Percentiles rank a stretch among this genome's conserved stretches.
Conservation (phyloP, 2,113 vertebrate genomes). For the Seriola quinqueradiata region DNA sequence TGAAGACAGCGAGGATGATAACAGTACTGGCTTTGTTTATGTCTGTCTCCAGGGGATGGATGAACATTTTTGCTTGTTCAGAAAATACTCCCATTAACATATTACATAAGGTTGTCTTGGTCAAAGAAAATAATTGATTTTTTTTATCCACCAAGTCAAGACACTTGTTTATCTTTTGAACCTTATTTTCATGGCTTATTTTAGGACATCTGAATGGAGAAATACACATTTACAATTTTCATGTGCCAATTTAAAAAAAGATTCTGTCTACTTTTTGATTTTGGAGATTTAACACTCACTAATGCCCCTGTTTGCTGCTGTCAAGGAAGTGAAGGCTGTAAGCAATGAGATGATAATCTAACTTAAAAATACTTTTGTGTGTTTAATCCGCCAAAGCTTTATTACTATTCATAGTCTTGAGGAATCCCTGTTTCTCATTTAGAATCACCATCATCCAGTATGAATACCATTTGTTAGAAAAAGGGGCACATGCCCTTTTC, state of each 20-base stretch:
- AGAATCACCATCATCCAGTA: neutral
- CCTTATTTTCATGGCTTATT: neutral
- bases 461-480: neutral
- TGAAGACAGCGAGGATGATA: neutral
- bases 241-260: neutral
- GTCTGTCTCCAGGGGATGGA: neutral
- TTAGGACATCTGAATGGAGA: neutral
- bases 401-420: neutral
- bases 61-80: neutral
- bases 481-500: constrained; percentile 22
- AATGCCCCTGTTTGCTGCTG: neutral
- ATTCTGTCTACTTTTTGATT: neutral
- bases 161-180: neutral
- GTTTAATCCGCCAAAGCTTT: neutral
- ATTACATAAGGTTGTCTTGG: neutral
- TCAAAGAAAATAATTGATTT: neutral
- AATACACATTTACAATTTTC: neutral
- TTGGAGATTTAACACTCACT: neutral
- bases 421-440: constrained; percentile 12
- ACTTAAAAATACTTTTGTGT: neutral
- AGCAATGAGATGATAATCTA: neutral
- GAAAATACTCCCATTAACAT: neutral
- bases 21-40: neutral
- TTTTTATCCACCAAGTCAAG: neutral
- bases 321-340: neutral